Base-by-base conservation (phyloP, 2,888 invertebrate species). In the Brachyopa scutellaris region DNA sequence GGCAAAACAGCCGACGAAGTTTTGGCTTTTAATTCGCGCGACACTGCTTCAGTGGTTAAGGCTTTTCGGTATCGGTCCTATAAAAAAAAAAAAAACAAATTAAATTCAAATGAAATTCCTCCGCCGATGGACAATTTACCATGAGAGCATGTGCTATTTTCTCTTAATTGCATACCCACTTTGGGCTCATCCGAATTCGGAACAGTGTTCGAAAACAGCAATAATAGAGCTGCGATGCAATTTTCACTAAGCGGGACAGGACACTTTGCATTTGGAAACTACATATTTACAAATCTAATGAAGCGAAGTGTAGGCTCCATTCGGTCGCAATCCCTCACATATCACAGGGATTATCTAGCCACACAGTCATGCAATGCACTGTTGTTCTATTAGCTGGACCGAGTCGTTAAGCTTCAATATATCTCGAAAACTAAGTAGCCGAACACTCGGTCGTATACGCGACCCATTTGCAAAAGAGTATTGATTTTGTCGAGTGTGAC, bases 11-110 rank as follows among this genome's bases (percentile, higher is more conserved):
- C 49, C 57, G 45, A 45, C 57, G 17, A 66, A 47, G 74, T 62
- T 67, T 57, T 69, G 67, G 55, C 64, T 61, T 73, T 73, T 66
- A 73, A 67, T 79, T 53, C 61, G 45, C 13, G 23, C 19, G 21
- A 19, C 21, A 3, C 72, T 26, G 51, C 59, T 29, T 66, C 42
- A 64, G 53, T 66, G 42, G 40, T n/a, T n/a, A n/a, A 26, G 47
- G 59, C 38, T 59, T 29, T 15, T 45, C 23, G 49, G n/a, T 7
- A 13, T 42, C 51, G 23, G 23, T 15, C 31, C 21, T 11, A 9
- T 17, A 6, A 33, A 42, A 31, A 72, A 31, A 23, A 42, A 17
- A 13, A 53, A 38, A 61, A 33, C 38, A 42, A 33, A 8, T 31
- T 29, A 11, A 36, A 31, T 38, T 23, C 47, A 47, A 66, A 61